Evolutionary conservation across 2,113 vertebrate genomes (phyloP), one percentile per base, ranked within the genome.

Genomic region (Nycticebus coucang): DNA sequence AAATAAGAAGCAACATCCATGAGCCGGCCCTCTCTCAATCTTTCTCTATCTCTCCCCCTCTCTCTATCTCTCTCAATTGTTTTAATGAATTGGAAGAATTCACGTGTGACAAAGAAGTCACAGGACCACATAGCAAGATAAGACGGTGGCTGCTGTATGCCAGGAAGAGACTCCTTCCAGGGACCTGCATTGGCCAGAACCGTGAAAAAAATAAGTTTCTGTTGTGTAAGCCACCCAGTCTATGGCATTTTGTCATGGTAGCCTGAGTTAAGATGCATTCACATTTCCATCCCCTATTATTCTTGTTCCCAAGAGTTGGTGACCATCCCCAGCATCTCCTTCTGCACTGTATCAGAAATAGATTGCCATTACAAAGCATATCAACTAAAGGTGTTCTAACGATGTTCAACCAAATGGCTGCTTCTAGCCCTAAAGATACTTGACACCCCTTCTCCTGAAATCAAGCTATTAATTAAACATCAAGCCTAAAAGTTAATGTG

Each of bases 351-450:
- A 45, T 15, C 4, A 59, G 89, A 95, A 97, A 86, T 6, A 85
- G 1, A 59, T 84, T 28, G 35, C 62, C 60, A 35, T 85, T 15
- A 62, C 13, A 66, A 33, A 77, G 26, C 37, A 91, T 95, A 37
- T 74, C 81, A 97, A 7, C 66, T 13, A 14, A 28, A 96, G 88
- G 28, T 90, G 89, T 88, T 80, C 94, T 37, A 71, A 94, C 45
- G 94, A 95, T 82, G 55, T 92, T n/a, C 94, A 72, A 85, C 83
- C 11, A n/a, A 97, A 96, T 75, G 93, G 79, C 89, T 92, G 10
- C 7, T 30, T 64, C 28, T n/a, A 95, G 77, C 62, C 50, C 41
- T 53, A 82, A 84, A 91, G 18, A 57, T 21, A 71, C n/a, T 68
- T 77, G 35, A 53, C 26, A 87, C 24, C n/a, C 74, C 77, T 88